phyloP scores from a whole-genome alignment of 2,797 vertebrate genomes.

The Crenuchus spilurus region DNA sequence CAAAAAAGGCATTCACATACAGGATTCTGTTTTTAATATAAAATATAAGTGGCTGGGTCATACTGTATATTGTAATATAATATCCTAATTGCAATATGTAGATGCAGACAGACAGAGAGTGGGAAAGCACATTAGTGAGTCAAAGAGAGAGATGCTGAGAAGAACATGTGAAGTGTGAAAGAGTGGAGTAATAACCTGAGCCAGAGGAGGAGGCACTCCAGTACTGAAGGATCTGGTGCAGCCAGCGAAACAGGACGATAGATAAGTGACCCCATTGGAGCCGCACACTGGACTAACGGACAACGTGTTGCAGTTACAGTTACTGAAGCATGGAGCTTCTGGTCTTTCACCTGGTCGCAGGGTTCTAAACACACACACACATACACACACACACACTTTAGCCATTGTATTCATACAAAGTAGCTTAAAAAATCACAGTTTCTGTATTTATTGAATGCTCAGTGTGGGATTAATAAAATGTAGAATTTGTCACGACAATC shows the following conservation, averaged over 20 bases:
- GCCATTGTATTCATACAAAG: background rate
- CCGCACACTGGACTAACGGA: slow-evolving; percentile 96
- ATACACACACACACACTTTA: slow-evolving; percentile 32
- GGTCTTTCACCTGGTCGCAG: slow-evolving; percentile 77
- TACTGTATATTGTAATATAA: too few relatives aligned
- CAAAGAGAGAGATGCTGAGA: background rate
- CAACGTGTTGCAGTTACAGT: slow-evolving; percentile 94
- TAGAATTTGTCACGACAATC: too few relatives aligned
- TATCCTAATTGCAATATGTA: too few relatives aligned
- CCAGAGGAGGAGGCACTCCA: slow-evolving; percentile 10
- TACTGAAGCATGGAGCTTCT: slow-evolving; percentile 86
- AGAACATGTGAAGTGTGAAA: background rate
- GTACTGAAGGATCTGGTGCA: slow-evolving; percentile 79
- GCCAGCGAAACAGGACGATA: slow-evolving; percentile 96
- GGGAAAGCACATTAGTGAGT: background rate
- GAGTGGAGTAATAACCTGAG: slow-evolving; percentile 63
- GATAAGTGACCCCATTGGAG: slow-evolving; percentile 91
- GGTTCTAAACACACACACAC: slow-evolving; percentile 68
- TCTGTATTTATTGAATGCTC: background rate
- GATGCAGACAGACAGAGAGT: background rate
- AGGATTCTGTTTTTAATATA: too few relatives aligned
- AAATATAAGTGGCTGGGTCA: too few relatives aligned
- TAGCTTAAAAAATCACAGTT: background rate
- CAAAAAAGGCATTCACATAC: too few relatives aligned
- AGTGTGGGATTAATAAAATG: too few relatives aligned